Evolutionary conservation across 2,888 invertebrate species (phyloP), one percentile per base, ranked within the genome.

Genomic region (Allygus modestus): DNA sequence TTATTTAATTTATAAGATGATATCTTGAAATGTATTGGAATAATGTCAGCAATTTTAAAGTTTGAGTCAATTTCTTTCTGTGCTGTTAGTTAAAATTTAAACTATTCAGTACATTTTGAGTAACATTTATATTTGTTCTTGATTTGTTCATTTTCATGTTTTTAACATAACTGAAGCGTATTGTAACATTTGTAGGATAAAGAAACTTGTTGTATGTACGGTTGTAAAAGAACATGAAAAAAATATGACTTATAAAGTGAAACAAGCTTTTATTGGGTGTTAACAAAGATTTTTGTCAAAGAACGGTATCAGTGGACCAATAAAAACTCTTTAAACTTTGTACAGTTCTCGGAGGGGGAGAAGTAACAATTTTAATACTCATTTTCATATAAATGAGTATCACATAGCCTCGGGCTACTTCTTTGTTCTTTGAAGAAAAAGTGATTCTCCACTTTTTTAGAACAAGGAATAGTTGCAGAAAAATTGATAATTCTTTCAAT

Each of bases 361-460:
- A 65, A 28, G 31, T 26, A 65, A 65, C 65, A 28, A 58, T 58
- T 58, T 58, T 26, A 58, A 58, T 12, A 28, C 65, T 65, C 65
- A 65, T 65, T 65, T 65, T 65, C 65, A 65, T 65, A 65, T 65
- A 65, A 65, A 65, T 65, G 65, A 65, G 65, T 2, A 54, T 23
- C 54, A 1, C 31, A 31, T 26, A 23, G 58, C 58, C 58, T 58
- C 20, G 58, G 65, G 65, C 15, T 65, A 65, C 20, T 65, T 65
- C 65, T 65, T 65, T 54, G 5, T 54, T 54, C 54, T 54, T 54
- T 2, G 54, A 54, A 23, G 54, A 23, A 54, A 54, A 54, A 23
- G 54, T n/a, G 54, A 23, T 54, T 54, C 23, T 54, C 4, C 9
- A 51, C 51, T 2, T 51, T 23, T 46, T 46, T 2, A 17, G n/a